These are phyloP conservation scores for Kryptolebias ocellatus DNA, from an alignment of 2,797 vertebrate genomes.

Conservation along the genomic window DNA sequence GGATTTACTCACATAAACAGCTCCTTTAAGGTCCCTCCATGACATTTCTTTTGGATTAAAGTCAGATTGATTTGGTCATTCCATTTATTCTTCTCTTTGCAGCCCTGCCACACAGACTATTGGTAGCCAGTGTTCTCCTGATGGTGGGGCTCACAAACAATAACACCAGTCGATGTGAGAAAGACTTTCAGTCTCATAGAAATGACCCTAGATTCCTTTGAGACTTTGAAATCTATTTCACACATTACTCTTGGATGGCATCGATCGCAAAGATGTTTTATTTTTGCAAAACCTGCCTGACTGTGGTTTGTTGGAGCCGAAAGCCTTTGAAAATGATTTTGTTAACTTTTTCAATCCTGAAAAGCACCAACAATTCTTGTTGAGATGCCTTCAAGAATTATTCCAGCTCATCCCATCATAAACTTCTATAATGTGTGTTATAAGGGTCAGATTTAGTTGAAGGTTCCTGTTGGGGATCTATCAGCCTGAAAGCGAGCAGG, in stretches of 20 bases:
- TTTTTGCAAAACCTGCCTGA: background rate
- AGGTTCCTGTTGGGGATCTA: no score
- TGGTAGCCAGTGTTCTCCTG: background rate
- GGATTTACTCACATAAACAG: background rate
- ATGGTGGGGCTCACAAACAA: no score
- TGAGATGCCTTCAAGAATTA: background rate
- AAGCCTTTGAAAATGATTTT: background rate
- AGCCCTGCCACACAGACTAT: background rate
- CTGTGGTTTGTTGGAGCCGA: background rate
- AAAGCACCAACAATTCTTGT: no score
- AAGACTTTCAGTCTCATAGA: background rate
- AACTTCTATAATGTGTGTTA: background rate
- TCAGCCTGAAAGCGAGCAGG: conserved; percentile 2
- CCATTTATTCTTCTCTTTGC: background rate
- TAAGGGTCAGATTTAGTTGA: no score
- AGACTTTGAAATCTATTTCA: background rate
- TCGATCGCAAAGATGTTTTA: background rate
- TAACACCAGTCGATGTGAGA: no score
- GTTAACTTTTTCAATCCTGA: background rate
- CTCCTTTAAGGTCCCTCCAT: background rate
- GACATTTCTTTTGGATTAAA: background rate
- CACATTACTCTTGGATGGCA: background rate
- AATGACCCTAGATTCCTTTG: background rate
- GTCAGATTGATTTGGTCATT: background rate
- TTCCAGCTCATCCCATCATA: background rate